These are phyloP conservation scores for Erpobdella octoculata DNA, from an alignment of 2,888 invertebrate species.

Conservation along the genomic window DNA sequence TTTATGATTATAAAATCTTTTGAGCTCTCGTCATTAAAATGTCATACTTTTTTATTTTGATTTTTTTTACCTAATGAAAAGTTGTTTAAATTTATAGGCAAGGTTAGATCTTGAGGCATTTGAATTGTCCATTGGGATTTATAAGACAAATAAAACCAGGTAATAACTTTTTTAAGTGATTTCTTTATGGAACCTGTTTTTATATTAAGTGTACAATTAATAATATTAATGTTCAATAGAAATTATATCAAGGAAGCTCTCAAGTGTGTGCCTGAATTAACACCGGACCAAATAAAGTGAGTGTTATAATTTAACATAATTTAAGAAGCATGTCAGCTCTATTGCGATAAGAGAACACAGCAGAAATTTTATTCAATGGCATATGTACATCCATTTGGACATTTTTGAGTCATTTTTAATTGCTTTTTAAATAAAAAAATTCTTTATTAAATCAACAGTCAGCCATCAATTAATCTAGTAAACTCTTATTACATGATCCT, in stretches of 20 bases:
- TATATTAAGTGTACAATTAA: background rate
- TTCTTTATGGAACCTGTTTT: background rate
- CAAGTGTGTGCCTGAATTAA: conserved; percentile 42
- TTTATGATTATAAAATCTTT: background rate
- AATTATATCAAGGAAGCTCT: conserved; percentile 67
- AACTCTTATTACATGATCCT: too few relatives aligned
- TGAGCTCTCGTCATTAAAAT: background rate
- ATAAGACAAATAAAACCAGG: conserved; percentile 63
- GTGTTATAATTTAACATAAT: background rate
- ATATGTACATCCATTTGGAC: too few relatives aligned
- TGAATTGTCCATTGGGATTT: conserved; percentile 61
- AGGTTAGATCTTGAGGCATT: conserved; percentile 67
- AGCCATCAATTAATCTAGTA: too few relatives aligned
- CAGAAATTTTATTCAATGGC: background rate
- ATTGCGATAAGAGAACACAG: too few relatives aligned
- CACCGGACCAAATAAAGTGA: conserved; percentile 17
- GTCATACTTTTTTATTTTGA: too few relatives aligned
- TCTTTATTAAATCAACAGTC: too few relatives aligned
- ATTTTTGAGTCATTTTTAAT: background rate
- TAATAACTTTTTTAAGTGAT: conserved; percentile 45
- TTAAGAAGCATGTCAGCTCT: too few relatives aligned
- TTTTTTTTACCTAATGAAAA: too few relatives aligned
- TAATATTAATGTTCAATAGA: background rate
- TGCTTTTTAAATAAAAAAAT: too few relatives aligned
- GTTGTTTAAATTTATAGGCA: too few relatives aligned